Evolutionary conservation across 2,113 vertebrate genomes (phyloP), one percentile per base, ranked within the genome.

Genomic region (Nerophis ophidion): DNA sequence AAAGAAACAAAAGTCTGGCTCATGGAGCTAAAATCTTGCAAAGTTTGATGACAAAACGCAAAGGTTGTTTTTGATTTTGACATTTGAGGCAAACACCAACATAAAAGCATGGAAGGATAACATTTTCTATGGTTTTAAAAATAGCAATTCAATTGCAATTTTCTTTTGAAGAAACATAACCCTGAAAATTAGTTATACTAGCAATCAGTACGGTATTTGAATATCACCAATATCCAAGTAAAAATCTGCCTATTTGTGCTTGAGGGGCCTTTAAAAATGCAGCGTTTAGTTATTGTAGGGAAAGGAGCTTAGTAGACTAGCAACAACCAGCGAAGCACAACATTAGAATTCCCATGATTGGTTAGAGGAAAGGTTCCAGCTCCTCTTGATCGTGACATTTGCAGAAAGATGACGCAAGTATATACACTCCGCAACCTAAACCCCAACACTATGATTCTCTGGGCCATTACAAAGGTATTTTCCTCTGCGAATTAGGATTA

Each of bases 271-370:
- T 74, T 51, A 65, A 48, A 36, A 52, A 46, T 72, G 70, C 48
- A 35, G 60, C 35, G 35, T 54, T 56, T 74, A 71, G 66, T 62
- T 65, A 46, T 44, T 54, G 62, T 61, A 56, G 57, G 48, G 54
- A 40, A 62, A 15, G 50, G 35, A 60, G 65, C 64, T 75, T 46
- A 73, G 59, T 47, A 5, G 63, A 38, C 52, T 14, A 7, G 6
- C 52, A 33, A n/a, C 36, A 75, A 69, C 73, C 53, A 74, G 60
- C 72, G 54, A 54, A 54, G 65, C 50, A 49, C 74, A 74, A 72
- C 69, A 62, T 76, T 66, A 71, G 77, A 57, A 81, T 81, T 83
- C 77, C 77, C 75, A 76, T 80, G 78, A 87, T 60, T 54, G 56
- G 2, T 40, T 12, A 65, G 65, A 70, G 70, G 62, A 76, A 79